A percentile compares a stretch with the other conserved stretches of the same genome.
phyloP scores from a whole-genome alignment of 23 tunicate genomes.

The Ascidia mentula region DNA sequence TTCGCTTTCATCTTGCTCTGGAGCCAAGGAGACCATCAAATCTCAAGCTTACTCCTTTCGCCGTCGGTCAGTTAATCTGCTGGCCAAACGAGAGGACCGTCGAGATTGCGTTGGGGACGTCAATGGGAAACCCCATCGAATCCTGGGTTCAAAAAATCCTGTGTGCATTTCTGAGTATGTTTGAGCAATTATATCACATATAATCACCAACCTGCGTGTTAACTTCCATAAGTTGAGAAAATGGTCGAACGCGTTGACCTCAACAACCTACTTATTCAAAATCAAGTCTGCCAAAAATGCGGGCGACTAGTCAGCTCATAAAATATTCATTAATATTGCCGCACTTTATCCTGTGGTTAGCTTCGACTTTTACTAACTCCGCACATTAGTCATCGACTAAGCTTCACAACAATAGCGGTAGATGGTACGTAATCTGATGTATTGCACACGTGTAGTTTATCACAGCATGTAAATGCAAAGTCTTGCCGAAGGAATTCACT shows the following conservation, averaged over 20 bases:
- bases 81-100: neutral
- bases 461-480: neutral
- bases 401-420: no score
- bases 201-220: neutral
- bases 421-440: neutral
- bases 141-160: neutral
- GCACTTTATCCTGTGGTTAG: neutral
- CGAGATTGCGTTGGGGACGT: neutral
- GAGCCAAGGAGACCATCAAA: neutral
- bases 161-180: neutral
- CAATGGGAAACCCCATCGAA: neutral
- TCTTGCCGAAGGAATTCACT: neutral
- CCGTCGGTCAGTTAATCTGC: neutral
- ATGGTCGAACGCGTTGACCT: neutral
- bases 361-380: constrained; percentile 1
- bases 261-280: neutral
- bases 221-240: no score
- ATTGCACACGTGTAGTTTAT: neutral
- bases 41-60: constrained; percentile 1
- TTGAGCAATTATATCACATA: neutral
- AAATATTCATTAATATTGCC: neutral
- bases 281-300: neutral
- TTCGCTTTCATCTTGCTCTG: constrained; percentile 14
- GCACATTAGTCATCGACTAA: neutral
- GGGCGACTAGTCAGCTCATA: neutral